Evolutionary conservation across 2,888 invertebrate species (phyloP), one percentile per base, ranked within the genome.

Genomic region (Andrena marginata): DNA sequence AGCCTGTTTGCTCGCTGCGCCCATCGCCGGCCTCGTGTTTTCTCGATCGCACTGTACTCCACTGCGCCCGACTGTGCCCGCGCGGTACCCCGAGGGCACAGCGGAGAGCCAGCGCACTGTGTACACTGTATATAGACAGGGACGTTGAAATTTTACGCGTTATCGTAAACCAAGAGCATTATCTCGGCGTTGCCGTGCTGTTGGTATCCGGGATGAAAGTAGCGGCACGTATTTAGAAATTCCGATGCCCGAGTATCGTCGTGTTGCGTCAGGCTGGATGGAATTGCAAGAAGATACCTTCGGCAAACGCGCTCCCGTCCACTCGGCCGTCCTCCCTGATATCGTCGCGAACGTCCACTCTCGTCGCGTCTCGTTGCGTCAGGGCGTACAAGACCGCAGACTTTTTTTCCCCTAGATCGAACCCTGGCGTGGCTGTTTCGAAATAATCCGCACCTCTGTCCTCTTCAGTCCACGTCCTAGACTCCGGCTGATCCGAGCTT

Each of bases 321-420:
- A 68, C 72, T 76, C 62, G 69, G 62, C 85, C 70, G 63, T 72
- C 48, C 67, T 71, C 54, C 71, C 48, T 80, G 80, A 70, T 75
- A 74, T 70, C 78, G 60, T 71, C 71, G 72, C 56, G 63, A 48
- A 48, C 75, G 73, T 84, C 73, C 65, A 60, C 31, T 35, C 35
- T 60, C 20, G 77, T 88, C 86, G 42, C 13, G 42, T 3, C 35
- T 60, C 23, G 42, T 42, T 42, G 86, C 87, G 81, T 86, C 87
- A 87, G 71, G 60, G 20, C 8, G 67, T 70, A 51, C 73, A 82
- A 88, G 71, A 80, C 87, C 87, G 80, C 88, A 88, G 64, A 68
- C 59, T 81, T 79, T 75, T 75, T 76, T 60, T 63, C 49, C 54
- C 60, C 60, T 42, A 73, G 67, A 49, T 56, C 73, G 80, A 80